These are phyloP conservation scores for Tryphoninae sp. DNA, from an alignment of 2,888 invertebrate genomes.

Conservation along the genomic window DNA sequence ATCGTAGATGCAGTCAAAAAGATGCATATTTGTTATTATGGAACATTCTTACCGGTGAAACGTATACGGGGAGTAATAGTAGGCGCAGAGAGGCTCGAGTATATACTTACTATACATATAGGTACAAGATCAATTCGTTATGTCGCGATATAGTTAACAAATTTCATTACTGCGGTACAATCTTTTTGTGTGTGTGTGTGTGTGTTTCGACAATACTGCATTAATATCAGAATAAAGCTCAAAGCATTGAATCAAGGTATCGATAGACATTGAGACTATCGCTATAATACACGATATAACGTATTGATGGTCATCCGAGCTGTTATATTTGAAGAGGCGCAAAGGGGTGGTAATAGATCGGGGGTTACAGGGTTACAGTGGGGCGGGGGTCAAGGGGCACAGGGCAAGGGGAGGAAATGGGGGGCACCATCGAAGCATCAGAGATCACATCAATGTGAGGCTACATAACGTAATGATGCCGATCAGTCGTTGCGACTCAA, in stretches of 20 bases:
- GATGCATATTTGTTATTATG: slow-evolving; percentile 61
- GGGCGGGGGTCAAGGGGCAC: slow-evolving; percentile 31
- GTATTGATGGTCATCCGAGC: slow-evolving; percentile 49
- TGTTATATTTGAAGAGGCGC: slow-evolving; percentile 33
- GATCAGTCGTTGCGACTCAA: slow-evolving; percentile 79
- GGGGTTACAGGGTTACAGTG: slow-evolving; percentile 13
- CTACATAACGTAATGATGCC: slow-evolving; percentile 80
- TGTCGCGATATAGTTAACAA: slow-evolving; percentile 33
- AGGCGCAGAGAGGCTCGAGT: slow-evolving; percentile 56
- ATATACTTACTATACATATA: slow-evolving; percentile 64
- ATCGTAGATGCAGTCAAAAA: slow-evolving; percentile 63
- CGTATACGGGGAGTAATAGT: slow-evolving; percentile 61
- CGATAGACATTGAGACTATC: neutral
- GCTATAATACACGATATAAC: slow-evolving; percentile 37
- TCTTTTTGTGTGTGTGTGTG: neutral
- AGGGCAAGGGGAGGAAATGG: slow-evolving; percentile 52
- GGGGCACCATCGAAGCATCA: slow-evolving; percentile 65
- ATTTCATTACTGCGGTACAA: neutral
- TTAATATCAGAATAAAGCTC: neutral
- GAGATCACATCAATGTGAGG: slow-evolving; percentile 80
- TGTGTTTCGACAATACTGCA: neutral
- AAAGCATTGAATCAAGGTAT: neutral
- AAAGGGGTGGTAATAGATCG: slow-evolving; percentile 41
- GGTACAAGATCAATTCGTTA: slow-evolving; percentile 58
- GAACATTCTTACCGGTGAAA: slow-evolving; percentile 62